Percentiles rank a stretch among this genome's conserved stretches.
Evolutionary conservation across 2,888 invertebrate species (phyloP).

Genomic region (Thereva nobilitata): DNA sequence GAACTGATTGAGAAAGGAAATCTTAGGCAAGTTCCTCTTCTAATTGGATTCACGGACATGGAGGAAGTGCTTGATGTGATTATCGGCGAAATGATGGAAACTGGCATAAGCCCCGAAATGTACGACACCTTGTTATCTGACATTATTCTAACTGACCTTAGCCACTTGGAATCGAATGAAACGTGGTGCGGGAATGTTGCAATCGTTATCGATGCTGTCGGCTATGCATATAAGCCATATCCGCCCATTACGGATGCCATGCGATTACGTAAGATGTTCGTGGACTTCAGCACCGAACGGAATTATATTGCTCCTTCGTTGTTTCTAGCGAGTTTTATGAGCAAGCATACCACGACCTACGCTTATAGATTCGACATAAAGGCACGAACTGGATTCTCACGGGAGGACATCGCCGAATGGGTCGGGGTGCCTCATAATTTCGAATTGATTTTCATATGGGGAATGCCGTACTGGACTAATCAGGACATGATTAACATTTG

Average conservation of each 20-base stretch:
- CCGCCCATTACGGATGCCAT: slow-evolving; percentile 67
- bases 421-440: slow-evolving; percentile 80
- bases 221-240: slow-evolving; percentile 75
- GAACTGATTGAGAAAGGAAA: slow-evolving; percentile 65
- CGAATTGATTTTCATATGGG: slow-evolving; percentile 81
- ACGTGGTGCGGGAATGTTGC: slow-evolving; percentile 67
- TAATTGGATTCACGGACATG: slow-evolving; percentile 81
- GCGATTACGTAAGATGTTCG: slow-evolving; percentile 66
- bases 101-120: slow-evolving; percentile 61
- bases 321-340: slow-evolving; percentile 68
- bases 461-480: slow-evolving; percentile 73
- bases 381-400: slow-evolving; percentile 67
- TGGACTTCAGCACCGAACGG: slow-evolving; percentile 76
- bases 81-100: slow-evolving; percentile 63
- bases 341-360: slow-evolving; percentile 64
- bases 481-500: slow-evolving; percentile 67
- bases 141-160: slow-evolving; percentile 65
- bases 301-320: slow-evolving; percentile 74
- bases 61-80: slow-evolving; percentile 73
- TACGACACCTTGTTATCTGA: slow-evolving; percentile 69
- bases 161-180: slow-evolving; percentile 61
- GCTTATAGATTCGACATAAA: slow-evolving; percentile 78
- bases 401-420: slow-evolving; percentile 72
- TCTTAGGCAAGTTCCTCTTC: slow-evolving; percentile 70
- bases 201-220: slow-evolving; percentile 71